Evolutionary conservation across 2,113 vertebrate species (phyloP), one percentile per base, ranked within the genome.

Genomic region (Arenaria interpres): DNA sequence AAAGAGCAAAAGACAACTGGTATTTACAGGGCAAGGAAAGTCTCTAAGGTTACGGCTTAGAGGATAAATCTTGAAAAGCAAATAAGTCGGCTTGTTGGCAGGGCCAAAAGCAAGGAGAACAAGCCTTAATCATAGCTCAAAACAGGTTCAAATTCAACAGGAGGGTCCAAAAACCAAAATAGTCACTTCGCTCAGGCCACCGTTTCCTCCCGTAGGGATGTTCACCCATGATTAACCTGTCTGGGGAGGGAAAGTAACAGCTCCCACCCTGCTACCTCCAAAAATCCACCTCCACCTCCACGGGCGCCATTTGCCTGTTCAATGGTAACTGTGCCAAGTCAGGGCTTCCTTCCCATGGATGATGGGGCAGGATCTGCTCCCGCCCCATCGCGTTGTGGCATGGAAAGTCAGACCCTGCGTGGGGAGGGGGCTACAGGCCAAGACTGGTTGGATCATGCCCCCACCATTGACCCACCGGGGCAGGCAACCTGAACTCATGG

Each of bases 301-400:
- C 7, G 3, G 2, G 25, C 33, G 35, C 60, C 62, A 0, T n/a
- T 3, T 56, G 15, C 32, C 50, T 11, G n/a, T 24, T 45, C 0
- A 0, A 0, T 16, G 23, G 35, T 3, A 1, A 4, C 45, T 14
- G 18, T 37, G 27, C 23, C 0, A 0, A 4, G 57, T 4, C 50
- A 67, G 64, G 9, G 39, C 7, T 88, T 43, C 51, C 25, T 12
- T 35, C 48, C 60, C 43, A 5, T 0, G 1, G 24, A 5, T 28
- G 8, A 14, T 0, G 18, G 68, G 25, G 32, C 63, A 77, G 59
- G 43, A 28, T 14, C 64, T 9, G 9, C 4, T 48, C 79, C 48
- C 3, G 0, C 6, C 14, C 21, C 24, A 1, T 8, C 1, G 1
- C 5, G 6, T n/a, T 27, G 9, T 3, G 27, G 1, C 33, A n/a